phyloP scores from a whole-genome alignment of 2,113 vertebrate genomes.

The Mormyrus lacerda region DNA sequence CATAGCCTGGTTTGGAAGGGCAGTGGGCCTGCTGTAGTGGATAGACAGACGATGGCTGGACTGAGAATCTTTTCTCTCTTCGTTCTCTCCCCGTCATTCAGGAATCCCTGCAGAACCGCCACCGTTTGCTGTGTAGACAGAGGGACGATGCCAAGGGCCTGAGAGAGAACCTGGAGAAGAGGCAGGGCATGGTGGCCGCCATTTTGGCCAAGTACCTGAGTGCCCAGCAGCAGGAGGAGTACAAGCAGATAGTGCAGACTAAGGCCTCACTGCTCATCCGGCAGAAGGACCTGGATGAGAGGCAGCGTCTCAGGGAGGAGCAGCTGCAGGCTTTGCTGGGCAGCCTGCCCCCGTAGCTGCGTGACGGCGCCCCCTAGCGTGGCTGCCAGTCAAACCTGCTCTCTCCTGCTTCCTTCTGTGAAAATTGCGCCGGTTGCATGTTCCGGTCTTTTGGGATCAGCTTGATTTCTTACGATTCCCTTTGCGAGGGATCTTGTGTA shows the following conservation, averaged over 20 bases:
- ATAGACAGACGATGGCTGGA: neutral
- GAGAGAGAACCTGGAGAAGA: conserved; percentile 81
- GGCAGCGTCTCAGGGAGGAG: conserved; percentile 69
- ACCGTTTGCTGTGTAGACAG: conserved; percentile 76
- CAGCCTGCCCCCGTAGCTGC: conserved; percentile 37
- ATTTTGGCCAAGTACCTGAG: conserved; percentile 73
- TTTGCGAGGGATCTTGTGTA: neutral
- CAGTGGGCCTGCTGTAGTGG: neutral
- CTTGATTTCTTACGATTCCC: neutral
- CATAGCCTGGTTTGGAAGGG: neutral
- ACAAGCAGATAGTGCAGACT: conserved; percentile 67
- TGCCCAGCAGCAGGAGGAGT: conserved; percentile 65
- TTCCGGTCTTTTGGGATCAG: neutral
- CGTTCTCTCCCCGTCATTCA: conserved; percentile 31
- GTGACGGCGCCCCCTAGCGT: neutral
- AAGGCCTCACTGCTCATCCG: conserved; percentile 80
- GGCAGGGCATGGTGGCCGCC: conserved; percentile 71
- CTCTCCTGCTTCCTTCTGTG: neutral
- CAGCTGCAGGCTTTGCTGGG: conserved; percentile 69
- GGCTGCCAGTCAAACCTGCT: neutral
- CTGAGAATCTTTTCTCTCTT: neutral
- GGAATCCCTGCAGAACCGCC: conserved; percentile 77
- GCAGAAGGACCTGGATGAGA: conserved; percentile 84
- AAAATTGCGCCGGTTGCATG: neutral
- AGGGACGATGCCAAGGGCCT: conserved; percentile 85